Conservation (phyloP, 2,888 invertebrate species). For the Caenorhabditis japonica region DNA sequence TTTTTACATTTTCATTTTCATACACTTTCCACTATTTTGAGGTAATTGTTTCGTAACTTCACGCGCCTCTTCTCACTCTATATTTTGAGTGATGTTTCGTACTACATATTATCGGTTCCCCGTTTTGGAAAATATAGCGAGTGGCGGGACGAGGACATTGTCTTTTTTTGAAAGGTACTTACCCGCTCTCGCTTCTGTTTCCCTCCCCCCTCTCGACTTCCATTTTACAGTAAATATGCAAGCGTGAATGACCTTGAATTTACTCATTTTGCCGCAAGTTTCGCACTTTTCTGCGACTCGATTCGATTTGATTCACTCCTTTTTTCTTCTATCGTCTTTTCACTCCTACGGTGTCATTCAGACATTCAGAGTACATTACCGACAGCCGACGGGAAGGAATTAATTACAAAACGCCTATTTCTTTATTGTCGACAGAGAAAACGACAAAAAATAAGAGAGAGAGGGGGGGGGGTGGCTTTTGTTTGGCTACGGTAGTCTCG, state of each 20-base stretch:
- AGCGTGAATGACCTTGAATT: constrained; percentile 62
- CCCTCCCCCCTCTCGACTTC: constrained; percentile 7
- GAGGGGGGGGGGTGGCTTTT: constrained; percentile 19
- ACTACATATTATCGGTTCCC: constrained; percentile 45
- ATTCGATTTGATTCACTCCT: constrained; percentile 4
- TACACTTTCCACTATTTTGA: constrained; percentile 13
- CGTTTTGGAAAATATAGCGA: constrained; percentile 38
- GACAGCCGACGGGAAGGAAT: constrained; percentile 35
- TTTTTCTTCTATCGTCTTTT: background rate
- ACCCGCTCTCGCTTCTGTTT: constrained; percentile 8
- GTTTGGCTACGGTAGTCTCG: constrained; percentile 41
- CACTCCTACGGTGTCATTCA: constrained; percentile 4
- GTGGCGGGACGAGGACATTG: constrained; percentile 15
- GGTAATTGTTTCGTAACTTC: constrained; percentile 46
- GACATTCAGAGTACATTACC: constrained; percentile 41
- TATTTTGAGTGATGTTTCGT: constrained; percentile 29
- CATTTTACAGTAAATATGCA: constrained; percentile 54
- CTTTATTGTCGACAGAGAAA: constrained; percentile 23
- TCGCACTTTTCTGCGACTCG: constrained; percentile 46
- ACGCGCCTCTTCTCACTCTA: constrained; percentile 34
- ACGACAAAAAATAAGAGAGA: too few relatives aligned
- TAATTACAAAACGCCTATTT: constrained; percentile 52
- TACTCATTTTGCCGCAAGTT: constrained; percentile 51
- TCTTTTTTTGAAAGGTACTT: constrained; percentile 36
- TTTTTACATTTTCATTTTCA: constrained; percentile 14